These are phyloP conservation scores for Misgurnus mizolepis DNA, from an alignment of 2,113 vertebrate genomes.

Conservation along the genomic window DNA sequence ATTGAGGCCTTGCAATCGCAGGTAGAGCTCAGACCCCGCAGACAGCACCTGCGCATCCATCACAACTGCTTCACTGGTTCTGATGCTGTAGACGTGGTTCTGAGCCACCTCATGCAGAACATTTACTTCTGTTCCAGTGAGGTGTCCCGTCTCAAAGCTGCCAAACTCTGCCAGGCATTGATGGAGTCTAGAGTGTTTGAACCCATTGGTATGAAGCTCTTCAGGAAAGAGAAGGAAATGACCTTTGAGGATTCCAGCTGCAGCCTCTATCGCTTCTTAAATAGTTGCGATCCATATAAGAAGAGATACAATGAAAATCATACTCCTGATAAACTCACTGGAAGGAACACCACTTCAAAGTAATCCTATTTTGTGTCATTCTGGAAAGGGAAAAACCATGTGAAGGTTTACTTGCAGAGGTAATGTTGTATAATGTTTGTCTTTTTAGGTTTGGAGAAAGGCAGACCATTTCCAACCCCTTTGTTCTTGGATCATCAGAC, in stretches of 20 bases:
- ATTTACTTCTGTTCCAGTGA: slow-evolving; percentile 78
- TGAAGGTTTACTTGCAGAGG: neutral
- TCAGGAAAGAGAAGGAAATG: slow-evolving; percentile 76
- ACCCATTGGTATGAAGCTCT: slow-evolving; percentile 77
- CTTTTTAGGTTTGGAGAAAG: slow-evolving; percentile 66
- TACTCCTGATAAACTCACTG: slow-evolving; percentile 51
- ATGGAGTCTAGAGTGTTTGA: slow-evolving; percentile 88
- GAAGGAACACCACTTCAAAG: slow-evolving; percentile 70
- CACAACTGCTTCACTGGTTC: slow-evolving; percentile 80
- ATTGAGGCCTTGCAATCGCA: slow-evolving; percentile 79
- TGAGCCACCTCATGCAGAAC: slow-evolving; percentile 87
- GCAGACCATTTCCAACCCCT: slow-evolving; percentile 78
- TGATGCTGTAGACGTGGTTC: slow-evolving; percentile 81
- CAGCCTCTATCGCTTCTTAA: slow-evolving; percentile 82
- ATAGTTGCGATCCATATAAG: slow-evolving; percentile 50
- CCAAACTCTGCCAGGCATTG: slow-evolving; percentile 81
- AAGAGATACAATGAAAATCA: slow-evolving; percentile 51
- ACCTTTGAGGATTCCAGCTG: slow-evolving; percentile 80
- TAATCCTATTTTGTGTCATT: slow-evolving; percentile 51
- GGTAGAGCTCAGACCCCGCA: slow-evolving; percentile 78
- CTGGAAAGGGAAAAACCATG: neutral
- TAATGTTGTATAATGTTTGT: slow-evolving; percentile 1
- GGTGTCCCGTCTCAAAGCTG: slow-evolving; percentile 81
- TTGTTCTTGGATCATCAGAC: slow-evolving; percentile 75
- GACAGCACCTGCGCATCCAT: slow-evolving; percentile 74